phyloP scores from a whole-genome alignment of 2,797 vertebrate species.

The Eutrigla gurnardus region DNA sequence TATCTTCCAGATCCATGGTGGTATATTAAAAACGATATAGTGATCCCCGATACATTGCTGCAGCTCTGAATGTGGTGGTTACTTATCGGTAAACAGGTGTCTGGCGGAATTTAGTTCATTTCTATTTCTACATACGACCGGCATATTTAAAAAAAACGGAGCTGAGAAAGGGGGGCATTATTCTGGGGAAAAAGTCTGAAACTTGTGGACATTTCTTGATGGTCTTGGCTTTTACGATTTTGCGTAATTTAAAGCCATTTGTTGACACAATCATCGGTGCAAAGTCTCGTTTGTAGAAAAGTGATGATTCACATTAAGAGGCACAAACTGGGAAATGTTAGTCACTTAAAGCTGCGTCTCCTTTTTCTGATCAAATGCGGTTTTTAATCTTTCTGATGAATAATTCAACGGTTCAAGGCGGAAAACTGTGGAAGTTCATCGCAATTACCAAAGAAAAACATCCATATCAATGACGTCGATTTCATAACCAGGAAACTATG shows the following conservation, averaged over 20 bases:
- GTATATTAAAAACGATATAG: background rate
- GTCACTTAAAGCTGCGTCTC: background rate
- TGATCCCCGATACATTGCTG: conserved; percentile 20
- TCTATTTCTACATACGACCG: no score
- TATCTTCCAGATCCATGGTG: conserved; percentile 28
- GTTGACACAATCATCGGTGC: conserved; percentile 6
- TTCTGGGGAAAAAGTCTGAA: background rate
- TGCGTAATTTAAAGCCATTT: background rate
- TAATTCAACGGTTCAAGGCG: background rate
- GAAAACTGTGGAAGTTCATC: background rate
- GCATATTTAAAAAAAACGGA: background rate
- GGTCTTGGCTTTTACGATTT: background rate
- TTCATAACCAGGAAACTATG: background rate
- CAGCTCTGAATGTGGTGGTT: background rate
- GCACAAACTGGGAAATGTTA: background rate
- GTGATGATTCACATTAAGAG: background rate
- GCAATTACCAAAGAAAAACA: background rate
- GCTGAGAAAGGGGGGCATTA: background rate
- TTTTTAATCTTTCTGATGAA: background rate
- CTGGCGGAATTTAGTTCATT: background rate
- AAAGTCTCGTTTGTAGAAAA: conserved; percentile 3
- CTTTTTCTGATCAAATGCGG: conserved; percentile 14
- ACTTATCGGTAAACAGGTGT: conserved; percentile 38
- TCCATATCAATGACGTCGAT: background rate
- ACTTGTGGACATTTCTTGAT: background rate